phyloP scores from a whole-genome alignment of 1,140 invertebrate genomes.

The Cotesia glomerata region DNA sequence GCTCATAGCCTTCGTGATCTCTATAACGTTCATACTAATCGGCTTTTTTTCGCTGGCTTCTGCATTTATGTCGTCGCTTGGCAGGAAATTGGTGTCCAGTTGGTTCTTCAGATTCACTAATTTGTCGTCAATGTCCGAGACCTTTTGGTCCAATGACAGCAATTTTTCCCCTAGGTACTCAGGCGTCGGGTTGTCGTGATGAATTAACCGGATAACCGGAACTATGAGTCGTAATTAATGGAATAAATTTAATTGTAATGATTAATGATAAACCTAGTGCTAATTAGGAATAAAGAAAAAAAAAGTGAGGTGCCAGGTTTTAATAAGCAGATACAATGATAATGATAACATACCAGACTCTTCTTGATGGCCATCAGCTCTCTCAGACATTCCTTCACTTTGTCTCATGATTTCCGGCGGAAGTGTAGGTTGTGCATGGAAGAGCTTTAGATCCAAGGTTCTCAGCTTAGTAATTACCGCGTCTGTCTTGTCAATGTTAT shows the following conservation, averaged over 20 bases:
- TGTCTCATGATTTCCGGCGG: constrained; percentile 43
- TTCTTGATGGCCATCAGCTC: constrained; percentile 40
- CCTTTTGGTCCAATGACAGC: constrained; percentile 77
- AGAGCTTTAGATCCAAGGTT: constrained; percentile 75
- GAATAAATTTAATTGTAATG: constrained; percentile 5
- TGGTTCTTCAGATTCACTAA: constrained; percentile 79
- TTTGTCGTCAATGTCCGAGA: constrained; percentile 81
- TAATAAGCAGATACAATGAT: no score
- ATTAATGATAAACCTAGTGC: neutral
- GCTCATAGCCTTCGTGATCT: constrained; percentile 79
- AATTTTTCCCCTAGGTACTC: constrained; percentile 59
- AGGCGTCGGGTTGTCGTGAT: constrained; percentile 47
- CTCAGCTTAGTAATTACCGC: constrained; percentile 77
- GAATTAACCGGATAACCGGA: constrained; percentile 52
- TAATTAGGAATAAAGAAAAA: no score
- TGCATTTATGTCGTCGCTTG: constrained; percentile 79
- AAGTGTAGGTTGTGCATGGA: constrained; percentile 62
- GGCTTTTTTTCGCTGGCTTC: constrained; percentile 86
- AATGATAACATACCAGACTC: constrained; percentile 32
- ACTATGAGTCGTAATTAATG: constrained; percentile 33
- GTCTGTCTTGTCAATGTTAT: constrained; percentile 85
- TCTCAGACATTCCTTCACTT: constrained; percentile 43
- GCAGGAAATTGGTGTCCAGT: constrained; percentile 80
- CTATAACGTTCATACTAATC: constrained; percentile 78
- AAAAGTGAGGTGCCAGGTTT: no score